phyloP scores from a whole-genome alignment of 2,113 vertebrate species.

The Cricetomys ansorgei region DNA sequence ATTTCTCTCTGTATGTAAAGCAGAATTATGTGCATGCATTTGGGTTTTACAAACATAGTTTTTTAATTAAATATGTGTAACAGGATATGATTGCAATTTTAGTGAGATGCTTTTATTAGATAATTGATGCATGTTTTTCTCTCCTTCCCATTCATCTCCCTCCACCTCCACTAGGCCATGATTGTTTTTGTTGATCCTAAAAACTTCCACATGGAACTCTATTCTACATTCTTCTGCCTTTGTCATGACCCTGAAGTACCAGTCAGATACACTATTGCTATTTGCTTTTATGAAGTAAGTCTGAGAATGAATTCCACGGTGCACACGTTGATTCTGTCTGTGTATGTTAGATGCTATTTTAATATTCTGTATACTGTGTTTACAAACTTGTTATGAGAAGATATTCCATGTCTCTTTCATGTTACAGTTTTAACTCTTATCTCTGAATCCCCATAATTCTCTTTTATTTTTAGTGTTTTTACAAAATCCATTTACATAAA shows the following conservation, averaged over 20 bases:
- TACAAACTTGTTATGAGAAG: slow-evolving; percentile 7
- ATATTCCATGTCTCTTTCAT: slow-evolving; percentile 17
- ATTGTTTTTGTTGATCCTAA: slow-evolving; percentile 94
- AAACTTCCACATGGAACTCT: slow-evolving; percentile 95
- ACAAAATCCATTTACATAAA: slow-evolving; percentile 46
- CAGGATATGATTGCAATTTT: slow-evolving; percentile 37
- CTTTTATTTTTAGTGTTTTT: slow-evolving; percentile 25
- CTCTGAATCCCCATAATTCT: neutral
- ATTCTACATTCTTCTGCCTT: slow-evolving; percentile 94
- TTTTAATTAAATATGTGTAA: neutral
- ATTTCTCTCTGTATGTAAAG: neutral
- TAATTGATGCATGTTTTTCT: slow-evolving; percentile 63
- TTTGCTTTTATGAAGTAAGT: slow-evolving; percentile 96
- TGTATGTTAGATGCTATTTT: neutral
- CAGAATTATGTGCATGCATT: slow-evolving; percentile 3
- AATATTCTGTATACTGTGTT: neutral
- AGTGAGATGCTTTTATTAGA: neutral
- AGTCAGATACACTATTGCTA: slow-evolving; percentile 93
- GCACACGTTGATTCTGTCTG: neutral
- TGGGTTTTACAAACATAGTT: slow-evolving; percentile 11
- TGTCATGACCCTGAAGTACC: slow-evolving; percentile 95
- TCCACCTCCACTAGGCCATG: slow-evolving; percentile 90
- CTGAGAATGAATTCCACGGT: neutral
- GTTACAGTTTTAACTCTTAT: slow-evolving; percentile 37
- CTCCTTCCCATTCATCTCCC: slow-evolving; percentile 39